A percentile compares a stretch with the other conserved stretches of the same genome.
These are phyloP conservation scores for Aricia agestis DNA, from an alignment of 1,140 invertebrate genomes.

Conservation along the genomic window DNA sequence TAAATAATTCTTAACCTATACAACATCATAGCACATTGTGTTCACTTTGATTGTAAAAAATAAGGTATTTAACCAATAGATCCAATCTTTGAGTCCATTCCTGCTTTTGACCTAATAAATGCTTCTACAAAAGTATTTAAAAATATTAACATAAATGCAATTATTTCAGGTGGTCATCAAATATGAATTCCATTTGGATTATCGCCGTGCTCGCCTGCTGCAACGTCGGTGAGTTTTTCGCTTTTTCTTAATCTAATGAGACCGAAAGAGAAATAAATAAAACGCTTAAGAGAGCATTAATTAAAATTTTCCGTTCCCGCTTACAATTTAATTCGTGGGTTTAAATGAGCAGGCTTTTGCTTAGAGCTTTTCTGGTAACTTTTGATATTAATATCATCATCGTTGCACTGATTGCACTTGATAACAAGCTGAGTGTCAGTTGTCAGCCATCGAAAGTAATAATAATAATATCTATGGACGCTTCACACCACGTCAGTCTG, in stretches of 20 bases:
- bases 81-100: too few relatives aligned
- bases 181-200: slow-evolving; percentile 29
- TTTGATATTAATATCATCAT: background rate
- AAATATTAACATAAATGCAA: slow-evolving; percentile 13
- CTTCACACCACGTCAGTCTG: too few relatives aligned
- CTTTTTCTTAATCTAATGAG: slow-evolving; percentile 14
- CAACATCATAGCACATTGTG: too few relatives aligned
- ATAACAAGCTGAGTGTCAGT: too few relatives aligned
- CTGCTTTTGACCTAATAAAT: too few relatives aligned
- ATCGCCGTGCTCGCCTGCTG: slow-evolving; percentile 17
- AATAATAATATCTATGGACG: too few relatives aligned
- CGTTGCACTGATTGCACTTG: too few relatives aligned
- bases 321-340: slow-evolving; percentile 12
- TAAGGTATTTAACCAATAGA: too few relatives aligned
- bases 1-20: too few relatives aligned
- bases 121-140: too few relatives aligned
- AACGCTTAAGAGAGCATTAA: slow-evolving; percentile 10
- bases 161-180: slow-evolving; percentile 25
- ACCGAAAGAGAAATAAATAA: slow-evolving; percentile 14
- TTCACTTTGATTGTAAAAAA: too few relatives aligned
- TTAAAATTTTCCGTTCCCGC: slow-evolving; percentile 10
- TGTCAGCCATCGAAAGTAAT: too few relatives aligned
- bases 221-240: slow-evolving; percentile 23
- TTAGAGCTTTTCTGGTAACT: background rate
- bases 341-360: slow-evolving; percentile 10